Conservation (phyloP, 1,140 invertebrate species). For the Chlorops oryzae region DNA sequence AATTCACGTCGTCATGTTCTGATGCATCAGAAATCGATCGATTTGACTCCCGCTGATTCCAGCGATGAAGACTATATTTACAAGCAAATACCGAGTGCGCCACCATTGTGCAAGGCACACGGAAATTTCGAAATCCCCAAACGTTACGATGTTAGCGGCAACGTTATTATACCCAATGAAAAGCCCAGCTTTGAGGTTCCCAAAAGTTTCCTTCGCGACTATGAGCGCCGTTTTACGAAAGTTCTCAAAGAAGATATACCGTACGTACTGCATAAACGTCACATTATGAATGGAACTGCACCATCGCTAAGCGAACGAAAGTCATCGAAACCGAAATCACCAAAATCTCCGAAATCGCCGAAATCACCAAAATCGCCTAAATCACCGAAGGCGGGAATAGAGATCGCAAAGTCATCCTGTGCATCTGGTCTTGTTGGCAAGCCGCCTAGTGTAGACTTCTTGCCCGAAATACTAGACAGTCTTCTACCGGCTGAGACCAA, state of each 20-base stretch:
- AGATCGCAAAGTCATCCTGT: constrained; percentile 32
- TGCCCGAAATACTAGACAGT: constrained; percentile 45
- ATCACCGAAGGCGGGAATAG: constrained; percentile 53
- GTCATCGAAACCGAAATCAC: constrained; percentile 54
- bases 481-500: constrained; percentile 43
- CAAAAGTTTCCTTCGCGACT: constrained; percentile 57
- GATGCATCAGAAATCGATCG: constrained; percentile 83
- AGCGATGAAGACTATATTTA: constrained; percentile 72
- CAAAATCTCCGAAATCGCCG: constrained; percentile 55
- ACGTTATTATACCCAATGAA: constrained; percentile 47
- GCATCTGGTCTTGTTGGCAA: too few relatives aligned
- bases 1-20: constrained; percentile 65
- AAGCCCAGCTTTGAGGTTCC: constrained; percentile 54
- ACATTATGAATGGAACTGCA: constrained; percentile 75
- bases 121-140: constrained; percentile 63
- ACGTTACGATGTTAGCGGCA: constrained; percentile 43
- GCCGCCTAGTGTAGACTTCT: constrained; percentile 25
- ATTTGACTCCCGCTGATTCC: constrained; percentile 72
- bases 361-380: constrained; percentile 55
- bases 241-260: constrained; percentile 61
- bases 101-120: constrained; percentile 59
- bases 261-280: constrained; percentile 73
- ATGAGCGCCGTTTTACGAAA: constrained; percentile 49
- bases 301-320: constrained; percentile 51
- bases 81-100: constrained; percentile 63